Base-by-base conservation (phyloP, 2,888 invertebrate species). In the Tetranychus truncatus region DNA sequence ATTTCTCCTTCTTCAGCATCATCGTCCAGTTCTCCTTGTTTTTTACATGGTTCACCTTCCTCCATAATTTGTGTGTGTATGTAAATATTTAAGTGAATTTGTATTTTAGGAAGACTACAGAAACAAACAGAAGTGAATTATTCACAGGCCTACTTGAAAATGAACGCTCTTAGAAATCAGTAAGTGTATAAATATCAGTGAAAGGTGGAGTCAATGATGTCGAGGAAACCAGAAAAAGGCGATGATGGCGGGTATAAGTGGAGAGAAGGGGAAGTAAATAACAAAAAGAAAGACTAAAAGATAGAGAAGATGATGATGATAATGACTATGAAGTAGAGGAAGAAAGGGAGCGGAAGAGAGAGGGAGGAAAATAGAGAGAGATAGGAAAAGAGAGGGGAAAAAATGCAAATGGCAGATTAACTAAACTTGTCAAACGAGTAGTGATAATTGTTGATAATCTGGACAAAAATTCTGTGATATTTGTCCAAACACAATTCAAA, bases 11-110 rank as follows among this genome's bases (percentile, higher is more conserved):
- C 77, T 20, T 78, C 78, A 18, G 75, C 78, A 44, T 78, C 78
- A 69, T 78, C 77, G 24, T 76, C 77, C 7, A 79, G 75, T 74
- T 79, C 79, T n/a, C 78, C 79, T 55, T 79, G 79, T 66, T 80
- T 79, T 21, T 77, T 75, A 71, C 69, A 79, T 79, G 21, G 78
- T 78, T 79, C 78, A 55, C 76, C 74, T 9, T 78, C 77, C 11
- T 77, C 76, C 69, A 55, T 55, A 55, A 55, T 15, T 55, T 7
- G 55, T 55, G 55, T 55, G 55, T 55, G 55, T 55, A 15, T 55
- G 15, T 55, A 15, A 55, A 55, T 55, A 15, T 55, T 9, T 55
- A 55, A 15, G 55, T 55, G 55, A 15, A 55, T 55, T 55, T 55
- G 55, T 55, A 55, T 55, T 34, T 34, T 34, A 34, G 34, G 34